phyloP scores from a whole-genome alignment of 1,140 invertebrate genomes.

The Vanessa tameamea region DNA sequence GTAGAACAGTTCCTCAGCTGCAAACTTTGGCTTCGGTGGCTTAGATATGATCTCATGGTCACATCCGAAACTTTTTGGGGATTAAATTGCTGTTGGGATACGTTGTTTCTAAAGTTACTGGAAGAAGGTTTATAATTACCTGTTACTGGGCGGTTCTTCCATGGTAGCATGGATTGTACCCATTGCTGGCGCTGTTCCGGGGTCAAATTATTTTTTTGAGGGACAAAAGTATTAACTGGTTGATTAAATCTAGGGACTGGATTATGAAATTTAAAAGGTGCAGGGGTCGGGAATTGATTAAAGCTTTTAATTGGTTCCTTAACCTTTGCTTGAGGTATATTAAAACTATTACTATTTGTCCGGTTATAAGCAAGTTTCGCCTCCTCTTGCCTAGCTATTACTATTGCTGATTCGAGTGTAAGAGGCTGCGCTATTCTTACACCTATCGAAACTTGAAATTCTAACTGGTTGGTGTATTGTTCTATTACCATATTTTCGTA shows the following conservation, averaged over 20 bases:
- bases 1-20: slow-evolving; percentile 1
- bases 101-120: neutral
- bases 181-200: neutral
- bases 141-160: too few species aligned
- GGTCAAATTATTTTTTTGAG: slow-evolving; percentile 1
- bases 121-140: too few species aligned
- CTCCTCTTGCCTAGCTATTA: slow-evolving; percentile 1
- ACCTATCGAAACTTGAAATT: neutral
- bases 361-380: neutral
- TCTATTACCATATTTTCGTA: slow-evolving; percentile 10
- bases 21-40: slow-evolving; percentile 1
- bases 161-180: neutral
- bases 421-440: neutral
- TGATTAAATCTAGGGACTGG: neutral
- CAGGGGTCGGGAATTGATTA: neutral
- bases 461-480: neutral
- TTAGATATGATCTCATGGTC: slow-evolving; percentile 2
- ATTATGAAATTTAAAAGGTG: neutral
- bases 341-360: neutral
- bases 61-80: neutral
- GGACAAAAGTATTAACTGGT: neutral
- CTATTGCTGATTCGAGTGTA: neutral
- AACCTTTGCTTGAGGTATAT: neutral
- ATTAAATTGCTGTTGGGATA: too few species aligned
- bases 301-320: neutral